These are phyloP conservation scores for Oncorhynchus gorbuscha DNA, from an alignment of 2,113 vertebrate species.

Conservation along the genomic window DNA sequence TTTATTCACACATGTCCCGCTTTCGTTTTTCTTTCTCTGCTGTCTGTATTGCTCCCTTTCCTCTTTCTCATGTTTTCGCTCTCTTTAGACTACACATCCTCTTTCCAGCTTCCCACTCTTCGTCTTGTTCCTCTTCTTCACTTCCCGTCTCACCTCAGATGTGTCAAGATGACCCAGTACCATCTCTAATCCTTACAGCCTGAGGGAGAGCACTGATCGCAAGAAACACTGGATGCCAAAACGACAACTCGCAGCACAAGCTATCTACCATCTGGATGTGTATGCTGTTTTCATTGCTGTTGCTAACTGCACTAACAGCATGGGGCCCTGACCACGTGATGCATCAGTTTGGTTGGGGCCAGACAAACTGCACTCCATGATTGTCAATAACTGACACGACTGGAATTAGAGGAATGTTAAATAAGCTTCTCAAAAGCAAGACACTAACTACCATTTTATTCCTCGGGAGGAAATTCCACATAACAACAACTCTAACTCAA, in stretches of 20 bases:
- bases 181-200: too few relatives aligned
- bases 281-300: background rate
- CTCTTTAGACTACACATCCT: background rate
- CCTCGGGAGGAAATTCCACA: conserved; percentile 5
- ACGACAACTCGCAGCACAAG: too few relatives aligned
- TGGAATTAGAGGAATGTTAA: conserved; percentile 2
- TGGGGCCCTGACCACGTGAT: too few relatives aligned
- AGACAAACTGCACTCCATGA: background rate
- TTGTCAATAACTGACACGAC: background rate
- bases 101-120: conserved; percentile 4
- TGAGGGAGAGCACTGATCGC: too few relatives aligned
- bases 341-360: too few relatives aligned
- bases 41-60: background rate
- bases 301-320: background rate
- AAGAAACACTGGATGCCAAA: too few relatives aligned
- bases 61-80: background rate
- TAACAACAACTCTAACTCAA: background rate
- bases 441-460: background rate
- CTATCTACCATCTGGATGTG: background rate
- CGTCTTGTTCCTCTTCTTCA: background rate
- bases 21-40: background rate
- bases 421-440: background rate
- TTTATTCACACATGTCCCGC: conserved; percentile 2
- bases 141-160: background rate
- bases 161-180: too few relatives aligned